A percentile compares a stretch with the other conserved stretches of the same genome.
Evolutionary conservation across 2,888 invertebrate species (phyloP).

Genomic region (Nomada ruficornis): DNA sequence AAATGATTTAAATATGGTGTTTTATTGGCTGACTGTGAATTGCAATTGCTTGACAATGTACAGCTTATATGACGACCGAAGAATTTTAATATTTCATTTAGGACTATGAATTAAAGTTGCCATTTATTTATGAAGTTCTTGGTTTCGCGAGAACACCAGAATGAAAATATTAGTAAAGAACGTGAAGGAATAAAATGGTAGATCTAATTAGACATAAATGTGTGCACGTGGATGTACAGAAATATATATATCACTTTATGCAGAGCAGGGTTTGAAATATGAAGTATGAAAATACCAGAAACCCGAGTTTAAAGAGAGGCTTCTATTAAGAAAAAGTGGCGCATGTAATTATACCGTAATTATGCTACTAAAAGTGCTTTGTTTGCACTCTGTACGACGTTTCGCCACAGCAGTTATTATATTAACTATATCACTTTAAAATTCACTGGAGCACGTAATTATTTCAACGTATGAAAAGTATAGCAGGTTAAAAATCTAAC

Average conservation of each 20-base stretch:
- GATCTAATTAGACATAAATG: not conserved
- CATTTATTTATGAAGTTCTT: too few relatives aligned
- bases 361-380: not conserved
- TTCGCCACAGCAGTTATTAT: not conserved
- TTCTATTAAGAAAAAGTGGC: constrained; percentile 5
- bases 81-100: too few relatives aligned
- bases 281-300: not conserved
- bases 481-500: too few relatives aligned
- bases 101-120: too few relatives aligned
- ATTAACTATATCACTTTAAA: not conserved
- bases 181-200: not conserved
- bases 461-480: not conserved
- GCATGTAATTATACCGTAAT: constrained; percentile 5
- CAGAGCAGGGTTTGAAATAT: not conserved
- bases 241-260: not conserved
- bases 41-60: too few relatives aligned
- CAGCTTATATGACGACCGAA: too few relatives aligned
- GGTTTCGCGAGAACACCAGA: not conserved
- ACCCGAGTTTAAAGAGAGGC: not conserved
- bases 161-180: not conserved
- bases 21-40: too few relatives aligned
- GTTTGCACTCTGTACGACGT: constrained; percentile 5
- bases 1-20: too few relatives aligned
- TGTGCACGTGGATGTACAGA: not conserved
- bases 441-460: not conserved